Evolutionary conservation across 2,888 invertebrate genomes (phyloP), one percentile per base, ranked within the genome.

Genomic region (Terebella lapidaria): DNA sequence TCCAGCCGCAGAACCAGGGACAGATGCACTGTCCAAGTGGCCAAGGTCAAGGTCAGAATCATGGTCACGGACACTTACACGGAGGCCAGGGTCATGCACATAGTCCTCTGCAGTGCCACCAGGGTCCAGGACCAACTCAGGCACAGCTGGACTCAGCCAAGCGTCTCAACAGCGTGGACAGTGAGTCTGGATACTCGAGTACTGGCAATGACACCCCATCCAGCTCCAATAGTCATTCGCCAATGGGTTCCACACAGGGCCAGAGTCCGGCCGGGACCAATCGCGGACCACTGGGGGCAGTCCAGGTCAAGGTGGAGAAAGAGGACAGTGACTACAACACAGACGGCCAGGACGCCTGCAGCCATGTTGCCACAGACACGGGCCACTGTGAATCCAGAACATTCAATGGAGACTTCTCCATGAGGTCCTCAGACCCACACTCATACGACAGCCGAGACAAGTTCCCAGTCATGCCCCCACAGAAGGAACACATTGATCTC

Each of bases 141-240:
- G 5, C 5, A 22, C 49, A 15, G 5, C 10, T 35, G n/a, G 42
- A 35, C 42, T n/a, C n/a, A n/a, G n/a, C 10, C 42, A 49, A 24
- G n/a, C 5, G 18, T 5, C 18, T 10, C n/a, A 22, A 22, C 49
- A 49, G 18, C 27, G 55, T 10, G 22, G 54, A 54, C 54, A 55
- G 63, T 15, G 72, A 71, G 55, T 70, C 71, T 0, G 73, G 72
- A 2, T 70, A 72, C 64, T 69, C 70, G 22, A 72, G 70, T 47
- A 54, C 67, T 27, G 72, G 70, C 59, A 70, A 70, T 54, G 61
- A 61, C 55, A 63, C 63, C 1, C 73, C 74, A 2, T 61, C 70
- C 69, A 67, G 69, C 58, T 70, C 66, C 55, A 67, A 69, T 53
- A 71, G 71, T 61, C 66, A 63, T 47, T 70, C 72, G 1, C 71